phyloP scores from a whole-genome alignment of 2,888 invertebrate species.

The Epsilonema sp. region DNA sequence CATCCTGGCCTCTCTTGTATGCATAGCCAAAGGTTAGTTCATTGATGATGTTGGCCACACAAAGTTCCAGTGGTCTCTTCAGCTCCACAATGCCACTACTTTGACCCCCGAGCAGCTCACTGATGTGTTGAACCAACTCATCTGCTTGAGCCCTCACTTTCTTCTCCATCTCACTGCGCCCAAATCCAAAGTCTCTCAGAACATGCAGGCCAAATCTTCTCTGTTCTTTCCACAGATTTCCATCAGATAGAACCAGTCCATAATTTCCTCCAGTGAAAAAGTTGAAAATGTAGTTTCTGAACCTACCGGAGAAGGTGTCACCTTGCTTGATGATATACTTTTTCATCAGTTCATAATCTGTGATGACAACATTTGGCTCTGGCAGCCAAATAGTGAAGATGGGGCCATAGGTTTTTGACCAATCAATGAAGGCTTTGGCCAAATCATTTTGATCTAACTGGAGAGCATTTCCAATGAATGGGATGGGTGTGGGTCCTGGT shows the following conservation, averaged over 20 bases:
- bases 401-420: conserved; percentile 1
- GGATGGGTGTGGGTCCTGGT: conserved; percentile 2
- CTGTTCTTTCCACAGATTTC: neutral
- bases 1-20: too few relatives aligned
- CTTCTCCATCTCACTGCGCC: neutral
- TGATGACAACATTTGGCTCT: neutral
- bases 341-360: conserved; percentile 1
- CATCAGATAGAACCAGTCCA: neutral
- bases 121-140: neutral
- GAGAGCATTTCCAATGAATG: conserved; percentile 1
- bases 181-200: neutral
- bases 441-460: neutral
- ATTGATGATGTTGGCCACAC: too few relatives aligned
- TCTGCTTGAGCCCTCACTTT: neutral
- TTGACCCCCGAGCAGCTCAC: neutral
- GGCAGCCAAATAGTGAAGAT: neutral
- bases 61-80: too few relatives aligned
- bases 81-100: neutral
- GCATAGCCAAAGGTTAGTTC: too few relatives aligned
- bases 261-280: neutral
- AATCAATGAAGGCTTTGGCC: neutral
- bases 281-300: neutral
- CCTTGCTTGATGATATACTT: neutral
- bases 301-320: neutral
- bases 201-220: neutral